phyloP scores from a whole-genome alignment of 1,140 invertebrate species.

The Dinothrombium tinctorium region DNA sequence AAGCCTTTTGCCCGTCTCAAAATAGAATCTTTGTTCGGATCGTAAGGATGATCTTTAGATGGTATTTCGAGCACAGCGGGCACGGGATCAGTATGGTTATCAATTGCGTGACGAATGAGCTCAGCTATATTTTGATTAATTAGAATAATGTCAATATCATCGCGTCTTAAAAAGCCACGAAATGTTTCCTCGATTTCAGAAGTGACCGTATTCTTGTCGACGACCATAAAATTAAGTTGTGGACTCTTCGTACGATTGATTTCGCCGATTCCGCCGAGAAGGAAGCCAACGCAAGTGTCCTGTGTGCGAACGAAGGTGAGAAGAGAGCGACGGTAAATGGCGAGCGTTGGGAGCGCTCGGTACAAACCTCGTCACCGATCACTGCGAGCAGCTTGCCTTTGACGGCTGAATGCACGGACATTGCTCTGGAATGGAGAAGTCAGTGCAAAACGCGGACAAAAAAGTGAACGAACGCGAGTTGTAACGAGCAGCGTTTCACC shows the following conservation, averaged over 20 bases:
- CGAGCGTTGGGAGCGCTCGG: not conserved
- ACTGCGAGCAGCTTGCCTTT: constrained; percentile 94
- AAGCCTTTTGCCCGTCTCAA: constrained; percentile 69
- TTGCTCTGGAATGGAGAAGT: no score
- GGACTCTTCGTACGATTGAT: constrained; percentile 93
- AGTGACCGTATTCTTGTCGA: constrained; percentile 87
- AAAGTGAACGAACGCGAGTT: no score
- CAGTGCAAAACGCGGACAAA: no score
- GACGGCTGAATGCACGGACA: not conserved
- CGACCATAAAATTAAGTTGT: constrained; percentile 70
- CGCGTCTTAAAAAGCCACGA: constrained; percentile 74
- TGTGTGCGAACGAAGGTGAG: constrained; percentile 29
- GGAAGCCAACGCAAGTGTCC: constrained; percentile 97
- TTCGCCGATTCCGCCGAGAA: constrained; percentile 90
- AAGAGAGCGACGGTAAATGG: not conserved
- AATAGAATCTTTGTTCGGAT: constrained; percentile 93
- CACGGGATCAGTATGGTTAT: constrained; percentile 69
- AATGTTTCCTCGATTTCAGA: constrained; percentile 95
- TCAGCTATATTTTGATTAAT: constrained; percentile 99
- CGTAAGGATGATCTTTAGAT: constrained; percentile 97
- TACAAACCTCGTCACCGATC: constrained; percentile 83
- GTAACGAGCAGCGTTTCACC: no score
- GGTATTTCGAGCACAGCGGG: constrained; percentile 96
- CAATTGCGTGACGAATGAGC: constrained; percentile 87
- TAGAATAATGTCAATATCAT: constrained; percentile 96